A percentile compares a stretch with the other conserved stretches of the same genome.
Conservation (phyloP, 2,888 invertebrate genomes). For the Stomorhina lunata region DNA sequence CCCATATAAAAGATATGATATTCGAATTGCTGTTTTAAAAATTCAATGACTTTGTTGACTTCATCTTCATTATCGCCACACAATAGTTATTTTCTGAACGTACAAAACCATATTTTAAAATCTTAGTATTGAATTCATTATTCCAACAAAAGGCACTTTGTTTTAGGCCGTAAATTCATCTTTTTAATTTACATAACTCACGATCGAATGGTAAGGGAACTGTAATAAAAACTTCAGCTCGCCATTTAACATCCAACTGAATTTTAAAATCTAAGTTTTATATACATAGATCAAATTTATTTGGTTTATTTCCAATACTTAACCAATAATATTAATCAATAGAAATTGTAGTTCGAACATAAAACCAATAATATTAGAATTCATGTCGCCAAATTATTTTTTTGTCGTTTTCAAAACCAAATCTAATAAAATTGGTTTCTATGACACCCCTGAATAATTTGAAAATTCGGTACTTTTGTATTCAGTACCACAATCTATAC, state of each 20-base stretch:
- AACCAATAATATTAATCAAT: too few relatives aligned
- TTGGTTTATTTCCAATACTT: constrained; percentile 5
- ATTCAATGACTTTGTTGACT: not conserved
- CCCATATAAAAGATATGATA: constrained; percentile 3
- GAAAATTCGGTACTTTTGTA: constrained; percentile 7
- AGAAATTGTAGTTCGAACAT: too few relatives aligned
- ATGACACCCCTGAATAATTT: constrained; percentile 22
- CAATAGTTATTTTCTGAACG: constrained; percentile 25
- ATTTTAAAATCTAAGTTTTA: constrained; percentile 17
- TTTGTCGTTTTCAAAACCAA: not conserved
- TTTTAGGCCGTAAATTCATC: too few relatives aligned
- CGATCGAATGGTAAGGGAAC: not conserved
- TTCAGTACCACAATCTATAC: constrained; percentile 14
- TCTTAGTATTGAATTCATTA: constrained; percentile 23
- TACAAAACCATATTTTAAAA: constrained; percentile 7
- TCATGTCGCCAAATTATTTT: too few relatives aligned
- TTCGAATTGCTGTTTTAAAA: constrained; percentile 8
- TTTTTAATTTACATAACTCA: too few relatives aligned
- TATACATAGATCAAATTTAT: not conserved
- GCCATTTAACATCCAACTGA: too few relatives aligned
- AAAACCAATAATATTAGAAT: too few relatives aligned
- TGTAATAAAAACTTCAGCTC: too few relatives aligned
- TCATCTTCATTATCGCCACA: not conserved
- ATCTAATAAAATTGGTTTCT: too few relatives aligned
- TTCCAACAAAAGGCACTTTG: too few relatives aligned